Evolutionary conservation across 2,797 vertebrate species (phyloP).

Genomic region (Hyperoplus lanceolatus): DNA sequence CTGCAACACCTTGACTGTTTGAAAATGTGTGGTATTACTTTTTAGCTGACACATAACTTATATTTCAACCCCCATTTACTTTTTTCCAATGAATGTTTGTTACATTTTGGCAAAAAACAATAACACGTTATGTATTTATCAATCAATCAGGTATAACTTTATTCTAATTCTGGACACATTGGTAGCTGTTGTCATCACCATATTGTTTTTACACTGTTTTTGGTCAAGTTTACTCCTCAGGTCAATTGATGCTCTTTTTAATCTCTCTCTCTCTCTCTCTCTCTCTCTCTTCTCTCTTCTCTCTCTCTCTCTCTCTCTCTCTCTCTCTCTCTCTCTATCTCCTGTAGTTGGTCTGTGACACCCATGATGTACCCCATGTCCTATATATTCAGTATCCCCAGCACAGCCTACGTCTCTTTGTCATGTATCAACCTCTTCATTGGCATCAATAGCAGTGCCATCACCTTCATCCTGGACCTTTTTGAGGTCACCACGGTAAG

Average conservation of each 20-base stretch:
- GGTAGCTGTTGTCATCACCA: slow-evolving; percentile 6
- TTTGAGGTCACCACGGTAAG: slow-evolving; percentile 91
- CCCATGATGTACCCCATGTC: slow-evolving; percentile 98
- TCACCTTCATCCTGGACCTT: slow-evolving; percentile 94
- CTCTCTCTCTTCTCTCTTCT: no score
- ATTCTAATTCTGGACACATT: not conserved
- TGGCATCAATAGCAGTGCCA: slow-evolving; percentile 94
- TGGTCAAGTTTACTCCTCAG: not conserved
- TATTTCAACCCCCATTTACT: not conserved
- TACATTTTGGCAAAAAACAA: no score
- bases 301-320: not conserved
- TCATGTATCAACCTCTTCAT: slow-evolving; percentile 96
- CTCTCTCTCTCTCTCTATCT: not conserved
- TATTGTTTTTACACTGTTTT: not conserved
- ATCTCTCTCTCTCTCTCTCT: not conserved
- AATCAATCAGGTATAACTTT: not conserved
- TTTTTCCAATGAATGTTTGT: no score
- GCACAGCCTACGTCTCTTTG: slow-evolving; percentile 95
- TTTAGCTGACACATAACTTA: not conserved
- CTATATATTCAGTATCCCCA: slow-evolving; percentile 92
- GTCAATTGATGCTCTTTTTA: not conserved
- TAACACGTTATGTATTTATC: not conserved
- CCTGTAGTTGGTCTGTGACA: slow-evolving; percentile 92
- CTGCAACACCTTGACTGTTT: not conserved
- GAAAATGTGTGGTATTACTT: not conserved